Percentiles rank a stretch among this genome's conserved stretches.
Conservation (phyloP, 2,797 vertebrate species). For the Macrochelys suwanniensis region DNA sequence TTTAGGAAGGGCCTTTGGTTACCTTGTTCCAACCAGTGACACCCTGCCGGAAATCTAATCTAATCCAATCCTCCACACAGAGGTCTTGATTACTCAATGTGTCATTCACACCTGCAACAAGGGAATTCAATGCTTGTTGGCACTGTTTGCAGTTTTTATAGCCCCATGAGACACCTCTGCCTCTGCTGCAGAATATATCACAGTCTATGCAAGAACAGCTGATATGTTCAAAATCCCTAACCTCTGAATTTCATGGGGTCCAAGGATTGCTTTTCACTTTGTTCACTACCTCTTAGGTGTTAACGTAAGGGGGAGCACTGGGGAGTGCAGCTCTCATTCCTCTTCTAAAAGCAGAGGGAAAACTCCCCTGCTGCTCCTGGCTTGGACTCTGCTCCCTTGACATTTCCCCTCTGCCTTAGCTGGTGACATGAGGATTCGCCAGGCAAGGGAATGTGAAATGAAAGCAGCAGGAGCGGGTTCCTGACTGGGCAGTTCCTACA, state of each 20-base stretch:
- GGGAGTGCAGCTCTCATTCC: rapidly evolving
- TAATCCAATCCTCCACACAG: not conserved
- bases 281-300: not conserved
- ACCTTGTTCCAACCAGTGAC: not conserved
- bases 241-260: not conserved
- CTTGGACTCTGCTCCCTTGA: not conserved
- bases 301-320: not conserved
- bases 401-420: rapidly evolving
- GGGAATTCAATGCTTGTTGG: not conserved
- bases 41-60: not conserved
- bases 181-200: not conserved
- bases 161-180: not conserved
- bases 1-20: rapidly evolving
- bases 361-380: rapidly evolving
- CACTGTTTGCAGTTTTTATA: not conserved
- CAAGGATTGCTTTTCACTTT: not conserved
- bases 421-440: not conserved
- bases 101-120: not conserved
- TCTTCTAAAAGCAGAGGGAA: not conserved
- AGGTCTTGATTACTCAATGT: not conserved
- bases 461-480: not conserved
- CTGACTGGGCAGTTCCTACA: rapidly evolving
- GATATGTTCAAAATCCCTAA: not conserved
- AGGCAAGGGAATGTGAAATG: not conserved
- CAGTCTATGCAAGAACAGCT: not conserved